Base-by-base conservation (phyloP, 2,797 vertebrate species). In the Mus caroli region DNA sequence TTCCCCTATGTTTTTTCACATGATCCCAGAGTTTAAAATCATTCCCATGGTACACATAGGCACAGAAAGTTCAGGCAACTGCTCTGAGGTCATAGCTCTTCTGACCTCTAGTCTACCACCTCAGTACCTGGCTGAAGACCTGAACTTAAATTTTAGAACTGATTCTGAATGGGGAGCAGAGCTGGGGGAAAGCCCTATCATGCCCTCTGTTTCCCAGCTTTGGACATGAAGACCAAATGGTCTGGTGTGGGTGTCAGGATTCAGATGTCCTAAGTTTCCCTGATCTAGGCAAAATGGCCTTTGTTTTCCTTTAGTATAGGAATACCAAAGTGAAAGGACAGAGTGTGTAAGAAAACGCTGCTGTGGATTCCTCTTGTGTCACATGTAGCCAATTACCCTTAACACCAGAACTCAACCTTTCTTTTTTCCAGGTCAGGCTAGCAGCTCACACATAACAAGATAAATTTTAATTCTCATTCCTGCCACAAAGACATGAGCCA, bases 381-480 rank as follows among this genome's bases (percentile, higher is more conserved):
- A 0, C 4, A 22, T 28, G 43, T 6, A 88, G 37, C 12, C n/a
- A 62, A 54, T 43, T 37, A 60, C 1, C 20, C 50, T 28, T 3
- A 24, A n/a, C 31, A 84, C n/a, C 17, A 37, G 54, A 94, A n/a
- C 40, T 1, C 85, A 75, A 56, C 67, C 93, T 97, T 96, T 96
- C 94, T 83, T 94, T 97, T 96, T 98, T 94, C 94, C 86, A 97
- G 86, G 95, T 93, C 1, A 19, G 94, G 83, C 88, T 95, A 96
- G 97, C 88, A 98, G 94, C 83, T 80, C n/a, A 43, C 40, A 89
- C 58, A 97, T 98, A 97, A 96, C 98, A 98, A 97, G 93, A 96
- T 97, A 98, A 97, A 98, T 31, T 97, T 98, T 97, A 97, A 98
- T 96, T 97, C 95, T 4, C 0, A 84, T 2, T 50, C 90, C 92